A percentile compares a stretch with the other conserved stretches of the same genome.
Conservation (phyloP, 2,888 invertebrate genomes). For the Mesopsocus fuscifrons region DNA sequence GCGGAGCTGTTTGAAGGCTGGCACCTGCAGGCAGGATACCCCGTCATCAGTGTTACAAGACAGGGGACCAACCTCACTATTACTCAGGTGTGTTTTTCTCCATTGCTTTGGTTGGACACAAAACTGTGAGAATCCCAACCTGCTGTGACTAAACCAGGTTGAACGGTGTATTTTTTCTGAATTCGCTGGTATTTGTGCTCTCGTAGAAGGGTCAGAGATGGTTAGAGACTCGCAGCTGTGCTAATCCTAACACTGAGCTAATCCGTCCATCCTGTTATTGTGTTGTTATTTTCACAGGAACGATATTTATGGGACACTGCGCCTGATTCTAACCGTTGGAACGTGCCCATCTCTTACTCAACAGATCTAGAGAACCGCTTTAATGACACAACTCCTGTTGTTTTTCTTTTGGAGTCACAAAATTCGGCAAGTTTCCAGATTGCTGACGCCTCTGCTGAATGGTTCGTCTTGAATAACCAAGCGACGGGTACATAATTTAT, state of each 20-base stretch:
- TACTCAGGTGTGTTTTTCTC: too few species aligned
- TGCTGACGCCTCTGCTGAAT: background rate
- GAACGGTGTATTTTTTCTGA: too few species aligned
- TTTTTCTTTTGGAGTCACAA: background rate
- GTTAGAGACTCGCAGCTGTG: too few species aligned
- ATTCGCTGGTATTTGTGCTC: too few species aligned
- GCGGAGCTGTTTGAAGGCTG: constrained; percentile 13
- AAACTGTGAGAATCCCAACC: too few species aligned
- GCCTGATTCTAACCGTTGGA: background rate
- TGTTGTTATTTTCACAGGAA: background rate
- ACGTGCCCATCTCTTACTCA: constrained; percentile 3
- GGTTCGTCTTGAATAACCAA: constrained; percentile 1
- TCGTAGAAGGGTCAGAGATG: too few species aligned
- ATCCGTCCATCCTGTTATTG: too few species aligned
- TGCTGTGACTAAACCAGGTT: too few species aligned
- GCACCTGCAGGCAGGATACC: constrained; percentile 14
- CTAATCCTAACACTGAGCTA: too few species aligned
- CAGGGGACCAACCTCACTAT: background rate
- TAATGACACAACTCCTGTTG: background rate
- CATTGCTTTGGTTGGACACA: too few species aligned
- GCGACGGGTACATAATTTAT: too few species aligned
- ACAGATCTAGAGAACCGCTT: background rate
- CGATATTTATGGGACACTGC: background rate
- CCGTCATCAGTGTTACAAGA: constrained; percentile 14
- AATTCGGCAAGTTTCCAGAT: background rate